Conservation (phyloP, 1,140 invertebrate species). For the Papilio dardanus region DNA sequence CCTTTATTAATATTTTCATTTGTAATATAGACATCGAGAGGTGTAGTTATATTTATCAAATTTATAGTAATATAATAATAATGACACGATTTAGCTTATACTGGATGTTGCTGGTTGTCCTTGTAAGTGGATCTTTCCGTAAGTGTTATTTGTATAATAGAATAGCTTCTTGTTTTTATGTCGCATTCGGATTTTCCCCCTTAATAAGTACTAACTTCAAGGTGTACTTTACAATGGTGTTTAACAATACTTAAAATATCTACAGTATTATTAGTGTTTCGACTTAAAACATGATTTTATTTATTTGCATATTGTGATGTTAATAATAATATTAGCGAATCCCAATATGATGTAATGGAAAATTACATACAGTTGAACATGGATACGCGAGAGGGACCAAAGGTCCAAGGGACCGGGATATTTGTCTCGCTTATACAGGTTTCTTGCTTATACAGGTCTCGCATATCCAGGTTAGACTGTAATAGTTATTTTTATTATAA, state of each 20-base stretch:
- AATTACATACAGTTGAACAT: no score
- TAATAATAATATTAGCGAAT: no score
- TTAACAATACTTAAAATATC: not conserved
- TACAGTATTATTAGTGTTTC: not conserved
- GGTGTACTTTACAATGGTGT: not conserved
- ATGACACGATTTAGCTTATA: not conserved
- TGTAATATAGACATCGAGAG: not conserved
- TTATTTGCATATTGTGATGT: not conserved
- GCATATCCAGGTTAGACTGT: no score
- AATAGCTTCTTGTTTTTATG: not conserved
- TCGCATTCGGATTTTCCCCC: not conserved
- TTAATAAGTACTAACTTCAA: not conserved
- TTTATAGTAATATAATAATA: not conserved
- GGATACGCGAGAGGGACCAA: no score
- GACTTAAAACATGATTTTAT: not conserved
- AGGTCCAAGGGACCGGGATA: no score
- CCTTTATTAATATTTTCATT: not conserved
- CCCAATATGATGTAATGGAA: no score
- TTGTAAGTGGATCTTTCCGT: conserved; percentile 32
- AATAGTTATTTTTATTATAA: no score
- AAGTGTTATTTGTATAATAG: conserved; percentile 27
- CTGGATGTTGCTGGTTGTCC: conserved; percentile 28
- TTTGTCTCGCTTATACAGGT: no score
- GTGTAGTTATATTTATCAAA: not conserved
- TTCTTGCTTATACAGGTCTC: no score